Percentiles rank a stretch among this genome's conserved stretches.
phyloP scores from a whole-genome alignment of 2,888 invertebrate species.

The Cactoblastis cactorum region DNA sequence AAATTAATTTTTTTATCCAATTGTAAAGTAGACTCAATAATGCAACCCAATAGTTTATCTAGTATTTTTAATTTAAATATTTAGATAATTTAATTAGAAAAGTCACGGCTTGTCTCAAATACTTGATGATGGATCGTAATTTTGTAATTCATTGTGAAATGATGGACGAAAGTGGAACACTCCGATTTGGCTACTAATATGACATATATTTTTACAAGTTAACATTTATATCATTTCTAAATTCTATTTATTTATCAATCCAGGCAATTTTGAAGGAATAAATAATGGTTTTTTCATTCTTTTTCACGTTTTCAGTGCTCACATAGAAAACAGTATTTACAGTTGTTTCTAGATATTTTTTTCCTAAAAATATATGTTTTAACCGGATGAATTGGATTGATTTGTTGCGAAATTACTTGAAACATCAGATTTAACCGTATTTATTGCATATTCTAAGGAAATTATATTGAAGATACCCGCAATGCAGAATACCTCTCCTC shows the following conservation, averaged over 20 bases:
- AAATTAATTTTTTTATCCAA: no score
- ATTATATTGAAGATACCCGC: conserved; percentile 38
- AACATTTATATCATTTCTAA: neutral
- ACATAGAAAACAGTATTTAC: neutral
- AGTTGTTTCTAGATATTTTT: neutral
- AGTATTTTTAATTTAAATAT: no score
- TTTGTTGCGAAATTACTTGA: neutral
- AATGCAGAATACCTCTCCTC: conserved; percentile 41
- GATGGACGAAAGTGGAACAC: neutral
- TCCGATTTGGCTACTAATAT: neutral
- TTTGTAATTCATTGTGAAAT: neutral
- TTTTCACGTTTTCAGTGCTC: neutral
- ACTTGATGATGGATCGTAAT: no score
- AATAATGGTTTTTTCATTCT: neutral
- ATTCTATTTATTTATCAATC: no score
- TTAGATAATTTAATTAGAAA: no score
- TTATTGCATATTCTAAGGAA: conserved; percentile 16
- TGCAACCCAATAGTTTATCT: no score
- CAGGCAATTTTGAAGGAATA: neutral
- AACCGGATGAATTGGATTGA: neutral
- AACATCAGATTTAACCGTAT: neutral
- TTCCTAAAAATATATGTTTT: neutral
- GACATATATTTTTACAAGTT: neutral
- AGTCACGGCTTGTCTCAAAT: no score
- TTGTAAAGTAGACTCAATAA: no score